Base-by-base conservation (phyloP, 2,888 invertebrate genomes). In the Trichogramma dendrolimi region DNA sequence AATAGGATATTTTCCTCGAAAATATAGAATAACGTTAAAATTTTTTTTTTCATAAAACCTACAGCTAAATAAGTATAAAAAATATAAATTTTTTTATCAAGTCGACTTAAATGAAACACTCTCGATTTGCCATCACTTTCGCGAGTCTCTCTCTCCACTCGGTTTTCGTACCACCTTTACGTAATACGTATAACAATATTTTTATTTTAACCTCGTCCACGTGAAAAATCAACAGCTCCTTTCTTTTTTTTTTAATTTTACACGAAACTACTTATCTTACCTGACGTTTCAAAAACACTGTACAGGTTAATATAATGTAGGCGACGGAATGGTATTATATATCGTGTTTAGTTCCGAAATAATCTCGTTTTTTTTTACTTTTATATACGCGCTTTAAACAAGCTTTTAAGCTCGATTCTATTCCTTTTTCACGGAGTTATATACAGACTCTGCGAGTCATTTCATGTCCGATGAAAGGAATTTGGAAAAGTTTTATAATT, bases 371-470 rank as follows among this genome's bases (percentile, higher is more conserved):
- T 5, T 52, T 59, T 44, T 58, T 58, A n/a, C 11, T 11, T 61
- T 56, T 58, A 60, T 60, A 59, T 62, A 55, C 56, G 54, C 55
- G 52, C 61, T 60, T 52, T 51, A 68, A 27, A 68, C 68, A 68
- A 68, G 68, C 68, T 61, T 67, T 61, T 69, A 69, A 70, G 71
- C 71, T 71, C 71, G 68, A 71, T 69, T 63, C 59, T 68, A 57
- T 27, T 27, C 27, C 27, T 27, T 27, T 27, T 27, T 27, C 27
- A 27, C 27, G 27, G 27, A 27, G 27, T 27, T 27, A 27, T 27
- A 27, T 27, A 27, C 27, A 27, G 27, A 27, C 27, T 27, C 27
- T 27, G 27, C 27, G 27, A 27, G 27, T 27, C 27, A 27, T 27
- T 27, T 27, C 3, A n/a, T 27, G 27, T 2, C 27, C 27, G 27